These are phyloP conservation scores for Artemisiospiza belli DNA, from an alignment of 2,113 vertebrate genomes.

Conservation along the genomic window DNA sequence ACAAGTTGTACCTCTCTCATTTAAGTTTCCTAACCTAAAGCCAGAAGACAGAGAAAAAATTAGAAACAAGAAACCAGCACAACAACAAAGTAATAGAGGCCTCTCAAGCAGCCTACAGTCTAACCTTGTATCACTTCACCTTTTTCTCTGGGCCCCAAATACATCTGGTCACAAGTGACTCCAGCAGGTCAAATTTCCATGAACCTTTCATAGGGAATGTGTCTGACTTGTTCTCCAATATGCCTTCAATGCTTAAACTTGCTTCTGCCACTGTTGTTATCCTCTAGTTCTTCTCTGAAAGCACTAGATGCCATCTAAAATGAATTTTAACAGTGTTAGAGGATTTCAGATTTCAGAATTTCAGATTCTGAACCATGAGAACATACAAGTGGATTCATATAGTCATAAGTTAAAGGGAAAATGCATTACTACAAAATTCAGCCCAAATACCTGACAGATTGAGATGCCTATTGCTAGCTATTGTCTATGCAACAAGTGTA, in stretches of 20 bases:
- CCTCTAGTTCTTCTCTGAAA: neutral
- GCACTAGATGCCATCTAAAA: neutral
- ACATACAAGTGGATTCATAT: neutral
- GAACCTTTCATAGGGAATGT: neutral
- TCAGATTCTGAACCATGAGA: neutral
- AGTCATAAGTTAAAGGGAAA: neutral
- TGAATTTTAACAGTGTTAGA: neutral
- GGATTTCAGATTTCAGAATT: neutral
- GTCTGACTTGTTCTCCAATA: neutral
- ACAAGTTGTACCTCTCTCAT: neutral
- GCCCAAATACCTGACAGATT: neutral
- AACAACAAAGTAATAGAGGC: neutral
- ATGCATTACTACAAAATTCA: neutral
- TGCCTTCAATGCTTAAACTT: neutral
- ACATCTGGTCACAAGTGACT: neutral
- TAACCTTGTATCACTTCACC: neutral
- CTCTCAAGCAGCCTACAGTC: neutral
- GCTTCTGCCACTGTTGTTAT: neutral
- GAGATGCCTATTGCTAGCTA: neutral
- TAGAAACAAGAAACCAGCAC: neutral
- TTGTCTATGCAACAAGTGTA: accelerated
- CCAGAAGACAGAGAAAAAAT: neutral
- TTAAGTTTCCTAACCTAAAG: neutral
- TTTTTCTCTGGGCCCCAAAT: neutral
- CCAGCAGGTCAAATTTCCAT: neutral